Evolutionary conservation across 2,888 invertebrate species (phyloP), one percentile per base, ranked within the genome.

Genomic region (Therioaphis trifolii): DNA sequence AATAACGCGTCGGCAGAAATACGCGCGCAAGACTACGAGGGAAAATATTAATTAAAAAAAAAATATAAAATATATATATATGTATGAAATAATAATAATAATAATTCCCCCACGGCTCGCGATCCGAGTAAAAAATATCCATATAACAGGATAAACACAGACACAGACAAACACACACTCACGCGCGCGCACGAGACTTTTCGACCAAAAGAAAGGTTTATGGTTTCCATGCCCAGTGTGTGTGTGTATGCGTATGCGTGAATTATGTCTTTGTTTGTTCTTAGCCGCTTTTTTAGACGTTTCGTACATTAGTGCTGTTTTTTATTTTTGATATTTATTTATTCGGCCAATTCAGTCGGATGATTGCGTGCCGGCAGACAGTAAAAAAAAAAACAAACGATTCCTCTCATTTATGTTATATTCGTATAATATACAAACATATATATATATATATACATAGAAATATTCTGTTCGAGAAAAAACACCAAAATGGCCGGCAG

Each of bases 201-300:
- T 82, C 71, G 49, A 49, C 82, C 66, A 82, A 82, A 78, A 63
- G 18, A 74, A 66, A 49, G 74, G 82, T 82, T 82, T 82, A 82
- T 40, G 74, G 63, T 72, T 66, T 61, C 29, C 35, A 35, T 29
- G 27, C 78, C 9, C 29, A 49, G 43, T 12, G 46, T 12, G 9
- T 24, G 15, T 61, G 27, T 61, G 24, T 40, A 7, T 21, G 43
- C 27, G 27, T 24, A 21, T n/a, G 2, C n/a, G 69, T 82, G 72
- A 82, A 82, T 82, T 82, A 82, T 63, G 80, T 82, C 80, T 82
- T 72, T 63, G 80, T 80, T 80, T 80, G 80, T 82, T 82, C 61
- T 82, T 69, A 69, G 63, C 80, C 80, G 80, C 72, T 4, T 61
- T 71, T 80, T 79, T 80, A 29, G 69, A 27, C 68, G 68, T 77